A percentile compares a stretch with the other conserved stretches of the same genome.
These are phyloP conservation scores for Coelinius sp. DNA, from an alignment of 2,888 invertebrate species.

Conservation along the genomic window DNA sequence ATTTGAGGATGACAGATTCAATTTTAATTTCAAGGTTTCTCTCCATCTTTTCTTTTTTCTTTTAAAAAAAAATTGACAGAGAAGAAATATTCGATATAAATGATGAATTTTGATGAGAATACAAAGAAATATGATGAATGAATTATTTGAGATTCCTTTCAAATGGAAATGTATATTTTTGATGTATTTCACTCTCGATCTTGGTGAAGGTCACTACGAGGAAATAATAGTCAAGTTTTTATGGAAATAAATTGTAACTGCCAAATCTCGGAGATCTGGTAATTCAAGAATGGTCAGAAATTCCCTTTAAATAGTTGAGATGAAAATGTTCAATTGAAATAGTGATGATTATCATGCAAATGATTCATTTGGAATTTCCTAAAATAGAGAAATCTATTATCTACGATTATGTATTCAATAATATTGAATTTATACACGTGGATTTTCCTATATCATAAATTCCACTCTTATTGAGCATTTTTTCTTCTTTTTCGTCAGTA, in stretches of 20 bases:
- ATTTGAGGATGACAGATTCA: no score
- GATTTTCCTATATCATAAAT: no score
- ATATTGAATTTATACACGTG: no score
- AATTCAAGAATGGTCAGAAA: not conserved
- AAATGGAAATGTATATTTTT: not conserved
- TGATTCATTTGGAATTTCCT: no score
- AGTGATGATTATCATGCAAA: no score
- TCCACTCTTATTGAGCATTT: no score
- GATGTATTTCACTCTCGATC: not conserved
- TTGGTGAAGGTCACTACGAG: not conserved
- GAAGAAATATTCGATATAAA: not conserved
- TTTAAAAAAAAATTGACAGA: not conserved
- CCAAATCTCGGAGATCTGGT: not conserved
- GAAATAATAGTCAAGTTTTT: not conserved
- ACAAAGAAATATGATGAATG: not conserved
- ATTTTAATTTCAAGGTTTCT: not conserved
- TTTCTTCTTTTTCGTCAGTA: not conserved
- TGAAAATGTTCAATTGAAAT: no score
- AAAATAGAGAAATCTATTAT: no score
- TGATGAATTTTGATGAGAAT: not conserved
- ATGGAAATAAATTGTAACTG: not conserved
- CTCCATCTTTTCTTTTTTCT: not conserved
- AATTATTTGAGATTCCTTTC: not conserved
- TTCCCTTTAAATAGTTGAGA: not conserved
- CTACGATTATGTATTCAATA: no score